Evolutionary conservation across 2,113 vertebrate genomes (phyloP), one percentile per base, ranked within the genome.

Genomic region (Gila orcuttii): DNA sequence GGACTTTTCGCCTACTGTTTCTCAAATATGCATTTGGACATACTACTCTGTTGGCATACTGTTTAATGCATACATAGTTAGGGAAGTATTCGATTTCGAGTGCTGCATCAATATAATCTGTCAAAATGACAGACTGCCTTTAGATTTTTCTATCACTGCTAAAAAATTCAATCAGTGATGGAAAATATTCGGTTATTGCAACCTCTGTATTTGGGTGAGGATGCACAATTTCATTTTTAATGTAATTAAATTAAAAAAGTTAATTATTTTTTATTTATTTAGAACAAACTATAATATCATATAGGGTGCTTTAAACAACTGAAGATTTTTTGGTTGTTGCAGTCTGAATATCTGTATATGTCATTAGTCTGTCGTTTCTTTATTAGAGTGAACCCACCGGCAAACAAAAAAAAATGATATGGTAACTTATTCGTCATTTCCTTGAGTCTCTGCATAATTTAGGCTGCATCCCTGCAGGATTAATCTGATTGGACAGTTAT

Each of bases 401-500:
- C 87, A 39, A 71, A 79, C 71, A 33, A 77, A 59, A 74, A 59
- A 74, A 90, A 86, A 89, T 90, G 76, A 89, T 87, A 91, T 89
- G 86, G 87, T 86, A 87, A 91, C 86, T 66, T 86, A 88, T 89
- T 91, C 87, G 79, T 86, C 81, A 76, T 87, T 86, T 89, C 84
- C 84, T 79, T 86, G 64, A 79, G 69, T 81, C 71, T 87, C 87
- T 89, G 86, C 86, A 85, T 89, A 91, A 87, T 89, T 84, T 86
- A 85, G 50, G 77, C 57, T 74, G 78, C 83, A 82, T 85, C 83
- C 87, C 85, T 50, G 81, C 88, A 87, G 90, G 88, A 88, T 89
- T 87, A 83, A 86, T 89, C 80, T 88, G 87, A 87, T 89, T 87
- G 86, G 88, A 89, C 86, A 83, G 85, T 88, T 90, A 86, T 85